Evolutionary conservation across 2,888 invertebrate genomes (phyloP).

Genomic region (Halocaridina rubra): DNA sequence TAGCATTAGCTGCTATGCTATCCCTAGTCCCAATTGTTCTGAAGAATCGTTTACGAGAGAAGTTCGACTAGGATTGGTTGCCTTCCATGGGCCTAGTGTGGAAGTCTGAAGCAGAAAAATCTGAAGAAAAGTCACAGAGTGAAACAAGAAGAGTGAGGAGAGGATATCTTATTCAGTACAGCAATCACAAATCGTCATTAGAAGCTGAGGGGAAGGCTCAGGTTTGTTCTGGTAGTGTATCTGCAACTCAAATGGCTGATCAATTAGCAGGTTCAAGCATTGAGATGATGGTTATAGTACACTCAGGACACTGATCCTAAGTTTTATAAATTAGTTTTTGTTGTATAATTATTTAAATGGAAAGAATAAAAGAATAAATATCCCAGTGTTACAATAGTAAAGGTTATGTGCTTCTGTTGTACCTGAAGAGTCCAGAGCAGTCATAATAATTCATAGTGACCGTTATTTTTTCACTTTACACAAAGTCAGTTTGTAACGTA

Average conservation of each 20-base stretch:
- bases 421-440: too few species aligned
- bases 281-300: slow-evolving; percentile 30
- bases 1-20: slow-evolving; percentile 70
- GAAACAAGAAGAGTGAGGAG: slow-evolving; percentile 17
- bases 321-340: too few species aligned
- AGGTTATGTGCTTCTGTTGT: too few species aligned
- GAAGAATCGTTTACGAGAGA: slow-evolving; percentile 68
- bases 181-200: background rate
- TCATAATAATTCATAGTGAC: too few species aligned
- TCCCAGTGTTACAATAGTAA: too few species aligned
- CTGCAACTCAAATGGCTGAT: background rate
- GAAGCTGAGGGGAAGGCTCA: background rate
- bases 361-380: too few species aligned
- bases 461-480: too few species aligned
- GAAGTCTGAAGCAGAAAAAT: background rate
- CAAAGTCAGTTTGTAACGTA: too few species aligned
- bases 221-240: background rate
- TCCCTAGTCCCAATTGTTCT: slow-evolving; percentile 72
- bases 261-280: background rate
- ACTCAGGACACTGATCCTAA: slow-evolving; percentile 17
- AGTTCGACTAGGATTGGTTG: slow-evolving; percentile 59
- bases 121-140: background rate
- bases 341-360: too few species aligned
- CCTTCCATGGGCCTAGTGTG: slow-evolving; percentile 35
- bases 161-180: background rate